Evolutionary conservation across 1,140 invertebrate genomes (phyloP), one percentile per base, ranked within the genome.

Genomic region (Nasonia vitripennis): DNA sequence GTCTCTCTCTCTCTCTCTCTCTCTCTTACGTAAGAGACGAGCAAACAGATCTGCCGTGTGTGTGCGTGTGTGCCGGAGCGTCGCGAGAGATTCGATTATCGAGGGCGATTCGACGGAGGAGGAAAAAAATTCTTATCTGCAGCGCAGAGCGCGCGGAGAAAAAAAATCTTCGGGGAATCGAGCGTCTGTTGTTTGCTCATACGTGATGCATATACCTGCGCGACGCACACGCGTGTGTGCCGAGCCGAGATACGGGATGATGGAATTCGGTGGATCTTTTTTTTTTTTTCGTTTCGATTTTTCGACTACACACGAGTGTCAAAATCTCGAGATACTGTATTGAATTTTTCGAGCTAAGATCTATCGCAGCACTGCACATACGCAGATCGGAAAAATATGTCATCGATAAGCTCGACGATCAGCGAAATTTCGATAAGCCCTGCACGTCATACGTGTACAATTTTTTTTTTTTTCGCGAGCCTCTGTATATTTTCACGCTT

Each of bases 51-150:
- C 62, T 41, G 31, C 77, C 27, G 27, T 27, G 27, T 27, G 27
- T 1, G 27, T 27, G 27, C 2, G 2, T 41, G 9, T 41, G 7
- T 10, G 41, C 41, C 9, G 41, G 7, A 7, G 1, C 41, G 41
- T 27, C 41, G 41, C 3, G 51, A 48, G 51, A 79, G 78, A 80
- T 81, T 73, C 80, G 80, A 81, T 73, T 81, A 81, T 81, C 80
- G 80, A 71, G 68, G 31, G 68, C 75, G 75, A 79, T 79, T 79
- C 55, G 79, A 67, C 27, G 51, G 9, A 23, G 37, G 14, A 45
- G 34, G 17, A 75, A 75, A 75, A 75, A 45, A 73, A 23, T 51
- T 51, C 45, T 73, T 73, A 27, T 27, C 68, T 51, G 17, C n/a
- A 23, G 55, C 12, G 7, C 80, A 11, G 37, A 31, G 5, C 41